Evolutionary conservation across 2,113 vertebrate genomes (phyloP), one percentile per base, ranked within the genome.

Genomic region (Indicator indicator): DNA sequence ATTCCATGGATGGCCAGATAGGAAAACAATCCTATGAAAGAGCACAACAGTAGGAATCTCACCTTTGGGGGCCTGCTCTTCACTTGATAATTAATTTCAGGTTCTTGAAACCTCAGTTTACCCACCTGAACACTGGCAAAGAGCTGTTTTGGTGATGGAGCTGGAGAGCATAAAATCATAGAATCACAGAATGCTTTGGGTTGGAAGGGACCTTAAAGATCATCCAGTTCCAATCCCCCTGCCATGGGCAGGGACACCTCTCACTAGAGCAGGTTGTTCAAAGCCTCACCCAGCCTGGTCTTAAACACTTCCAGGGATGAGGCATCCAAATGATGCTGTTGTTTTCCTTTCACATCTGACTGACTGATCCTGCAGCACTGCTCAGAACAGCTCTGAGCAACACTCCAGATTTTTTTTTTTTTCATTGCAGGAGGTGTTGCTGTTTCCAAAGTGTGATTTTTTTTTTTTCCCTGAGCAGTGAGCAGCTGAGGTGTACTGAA

Each of bases 71-170:
- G 16, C 30, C 18, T 50, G n/a, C 19, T 50, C 12, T 36, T 73
- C 63, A 28, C 17, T 60, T 42, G 56, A 20, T 36, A 28, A 68
- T 16, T 64, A 2, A n/a, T 74, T 27, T 38, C 5, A 27, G 2
- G 40, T 60, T 44, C 20, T 67, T 28, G 24, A 21, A 73, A 48
- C 44, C 67, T 85, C 77, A 81, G 33, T 84, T 95, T 95, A 78
- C 69, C 30, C 33, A 26, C 0, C 0, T 58, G 76, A 86, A 27
- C 21, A 36, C 30, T 9, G 36, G 36, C 36, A 36, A 36, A 7
- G 30, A 24, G 17, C 20, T n/a, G 11, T 18, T 67, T 28, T 52
- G 20, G 13, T 58, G 23, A 10, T 2, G 36, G 40, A 75, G 38
- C 69, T 69, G 56, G 73, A 64, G 60, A 12, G 11, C 54, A 14